These are phyloP conservation scores for Tragelaphus eurycerus DNA, from an alignment of 2,797 vertebrate genomes.

Conservation along the genomic window DNA sequence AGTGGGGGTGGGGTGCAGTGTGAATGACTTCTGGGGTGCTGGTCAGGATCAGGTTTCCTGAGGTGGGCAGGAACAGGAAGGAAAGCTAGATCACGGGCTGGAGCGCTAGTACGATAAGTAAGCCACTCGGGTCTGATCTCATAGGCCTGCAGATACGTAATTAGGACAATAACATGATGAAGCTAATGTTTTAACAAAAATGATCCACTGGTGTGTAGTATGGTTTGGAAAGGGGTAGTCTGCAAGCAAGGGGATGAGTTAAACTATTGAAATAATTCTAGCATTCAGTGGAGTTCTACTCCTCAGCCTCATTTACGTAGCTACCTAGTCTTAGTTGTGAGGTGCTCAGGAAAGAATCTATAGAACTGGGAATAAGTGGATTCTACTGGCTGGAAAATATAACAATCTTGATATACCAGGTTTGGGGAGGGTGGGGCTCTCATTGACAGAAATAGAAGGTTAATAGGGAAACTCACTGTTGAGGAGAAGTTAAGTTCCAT, in stretches of 20 bases:
- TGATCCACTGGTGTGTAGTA: not conserved
- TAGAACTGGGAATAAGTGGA: not conserved
- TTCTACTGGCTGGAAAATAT: not conserved
- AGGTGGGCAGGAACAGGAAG: not conserved
- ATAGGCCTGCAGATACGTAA: not conserved
- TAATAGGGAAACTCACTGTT: constrained; percentile 6
- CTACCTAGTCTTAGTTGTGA: not conserved
- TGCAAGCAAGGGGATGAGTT: constrained; percentile 19
- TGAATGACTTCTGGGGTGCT: not conserved
- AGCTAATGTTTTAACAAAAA: constrained; percentile 2
- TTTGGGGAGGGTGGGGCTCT: not conserved
- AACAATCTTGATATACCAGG: not conserved
- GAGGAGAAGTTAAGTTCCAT: not conserved
- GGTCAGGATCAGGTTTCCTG: not conserved
- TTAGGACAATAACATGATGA: not conserved
- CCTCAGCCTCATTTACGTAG: not conserved
- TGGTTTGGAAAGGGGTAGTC: not conserved
- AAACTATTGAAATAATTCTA: constrained; percentile 34
- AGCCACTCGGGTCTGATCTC: not conserved
- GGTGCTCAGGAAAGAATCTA: not conserved
- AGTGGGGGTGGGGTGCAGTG: not conserved
- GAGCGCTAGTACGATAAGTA: not conserved
- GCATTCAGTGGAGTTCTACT: not conserved
- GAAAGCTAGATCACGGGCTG: not conserved
- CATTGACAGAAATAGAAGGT: not conserved